Conservation (phyloP, 2,888 invertebrate species). For the Pteria penguin region DNA sequence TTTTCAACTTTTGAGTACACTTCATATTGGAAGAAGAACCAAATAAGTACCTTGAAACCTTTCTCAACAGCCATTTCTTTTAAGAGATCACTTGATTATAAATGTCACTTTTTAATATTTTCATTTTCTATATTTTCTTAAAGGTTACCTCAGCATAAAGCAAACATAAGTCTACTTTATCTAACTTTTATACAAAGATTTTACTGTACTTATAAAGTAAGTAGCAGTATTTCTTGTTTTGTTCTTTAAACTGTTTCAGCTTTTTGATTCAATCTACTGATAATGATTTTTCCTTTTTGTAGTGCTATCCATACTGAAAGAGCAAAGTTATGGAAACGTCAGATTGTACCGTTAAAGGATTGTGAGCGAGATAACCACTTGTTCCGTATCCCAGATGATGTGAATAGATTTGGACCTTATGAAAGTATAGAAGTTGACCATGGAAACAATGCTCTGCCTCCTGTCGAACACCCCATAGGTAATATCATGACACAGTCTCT, state of each 20-base stretch:
- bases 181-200: background rate
- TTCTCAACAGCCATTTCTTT: too few relatives aligned
- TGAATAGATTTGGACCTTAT: slow-evolving; percentile 46
- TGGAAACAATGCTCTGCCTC: background rate
- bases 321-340: slow-evolving; percentile 58
- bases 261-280: background rate
- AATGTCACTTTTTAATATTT: too few relatives aligned
- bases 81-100: too few relatives aligned
- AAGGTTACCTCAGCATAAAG: too few relatives aligned
- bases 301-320: slow-evolving; percentile 73
- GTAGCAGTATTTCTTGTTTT: too few relatives aligned
- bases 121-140: too few relatives aligned
- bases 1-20: too few relatives aligned
- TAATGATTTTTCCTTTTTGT: slow-evolving; percentile 28
- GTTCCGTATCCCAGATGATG: slow-evolving; percentile 66
- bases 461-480: slow-evolving; percentile 11
- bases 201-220: background rate
- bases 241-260: background rate
- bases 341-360: slow-evolving; percentile 63
- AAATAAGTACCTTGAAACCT: too few relatives aligned
- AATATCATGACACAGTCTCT: background rate
- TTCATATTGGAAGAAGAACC: too few relatives aligned
- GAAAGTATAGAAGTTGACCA: slow-evolving; percentile 3
- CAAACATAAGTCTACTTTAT: too few relatives aligned
- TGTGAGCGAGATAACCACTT: slow-evolving; percentile 71